Evolutionary conservation across 2,888 invertebrate genomes (phyloP).

Genomic region (Agrochola litura): DNA sequence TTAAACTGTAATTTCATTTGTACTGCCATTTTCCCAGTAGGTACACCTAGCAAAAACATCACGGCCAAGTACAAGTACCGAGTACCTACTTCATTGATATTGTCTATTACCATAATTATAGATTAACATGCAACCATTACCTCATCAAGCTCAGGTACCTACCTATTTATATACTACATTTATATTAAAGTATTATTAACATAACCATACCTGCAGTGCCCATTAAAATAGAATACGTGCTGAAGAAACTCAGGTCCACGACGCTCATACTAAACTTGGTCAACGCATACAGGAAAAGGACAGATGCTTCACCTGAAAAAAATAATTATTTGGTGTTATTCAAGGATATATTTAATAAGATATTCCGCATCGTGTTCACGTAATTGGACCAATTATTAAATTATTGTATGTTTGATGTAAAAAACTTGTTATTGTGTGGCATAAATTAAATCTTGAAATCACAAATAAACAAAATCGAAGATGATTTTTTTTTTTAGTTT

Average conservation of each 20-base stretch:
- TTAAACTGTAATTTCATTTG: neutral
- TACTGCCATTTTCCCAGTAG: neutral
- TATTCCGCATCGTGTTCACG: constrained; percentile 2
- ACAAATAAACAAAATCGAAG: constrained; percentile 16
- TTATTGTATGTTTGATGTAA: constrained; percentile 5
- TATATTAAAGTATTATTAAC: neutral
- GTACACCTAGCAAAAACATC: neutral
- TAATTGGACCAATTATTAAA: constrained; percentile 22
- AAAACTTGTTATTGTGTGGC: constrained; percentile 4
- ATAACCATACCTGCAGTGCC: constrained; percentile 85
- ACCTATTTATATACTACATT: neutral
- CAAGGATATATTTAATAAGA: constrained; percentile 25
- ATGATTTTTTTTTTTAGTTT: neutral
- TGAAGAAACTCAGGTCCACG: constrained; percentile 88
- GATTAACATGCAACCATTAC: neutral
- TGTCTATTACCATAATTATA: neutral
- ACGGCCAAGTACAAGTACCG: neutral
- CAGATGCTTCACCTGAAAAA: constrained; percentile 88
- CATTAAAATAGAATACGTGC: constrained; percentile 86
- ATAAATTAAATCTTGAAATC: constrained; percentile 23
- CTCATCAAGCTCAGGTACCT: neutral
- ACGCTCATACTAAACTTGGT: constrained; percentile 89
- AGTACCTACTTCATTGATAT: neutral
- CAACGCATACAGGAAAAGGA: constrained; percentile 87
- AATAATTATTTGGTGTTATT: neutral